phyloP scores from a whole-genome alignment of 2,888 invertebrate species.

The Maniola hyperantus region DNA sequence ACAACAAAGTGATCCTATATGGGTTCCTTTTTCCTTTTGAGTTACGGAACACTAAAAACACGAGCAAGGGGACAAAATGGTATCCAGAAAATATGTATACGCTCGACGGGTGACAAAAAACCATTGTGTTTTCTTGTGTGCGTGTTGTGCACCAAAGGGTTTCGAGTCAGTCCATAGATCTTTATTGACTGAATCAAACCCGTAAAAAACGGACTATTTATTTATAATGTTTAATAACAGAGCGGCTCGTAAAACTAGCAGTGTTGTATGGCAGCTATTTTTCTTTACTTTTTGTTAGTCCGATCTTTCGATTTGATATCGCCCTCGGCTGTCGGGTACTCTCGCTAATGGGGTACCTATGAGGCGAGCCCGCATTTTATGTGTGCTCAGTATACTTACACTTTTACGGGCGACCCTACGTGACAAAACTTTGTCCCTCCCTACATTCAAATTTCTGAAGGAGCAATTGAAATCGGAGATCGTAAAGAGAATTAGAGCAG shows the following conservation, averaged over 20 bases:
- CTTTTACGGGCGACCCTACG: slow-evolving; percentile 71
- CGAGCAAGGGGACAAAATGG: slow-evolving; percentile 72
- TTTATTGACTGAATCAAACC: slow-evolving; percentile 65
- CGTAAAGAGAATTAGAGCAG: slow-evolving; percentile 82
- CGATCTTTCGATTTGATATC: slow-evolving; percentile 77
- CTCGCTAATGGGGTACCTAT: slow-evolving; percentile 80
- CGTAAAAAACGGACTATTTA: slow-evolving; percentile 72
- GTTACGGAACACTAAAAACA: no score
- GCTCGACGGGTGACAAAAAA: slow-evolving; percentile 64
- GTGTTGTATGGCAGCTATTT: slow-evolving; percentile 52
- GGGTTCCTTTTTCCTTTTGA: no score
- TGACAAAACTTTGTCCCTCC: slow-evolving; percentile 82
- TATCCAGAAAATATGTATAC: slow-evolving; percentile 59
- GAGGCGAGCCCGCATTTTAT: slow-evolving; percentile 78
- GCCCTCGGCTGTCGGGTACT: slow-evolving; percentile 71
- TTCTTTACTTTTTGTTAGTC: slow-evolving; percentile 74
- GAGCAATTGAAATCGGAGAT: slow-evolving; percentile 83
- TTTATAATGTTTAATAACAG: slow-evolving; percentile 80
- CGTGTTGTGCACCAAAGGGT: slow-evolving; percentile 70
- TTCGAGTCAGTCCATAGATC: slow-evolving; percentile 60
- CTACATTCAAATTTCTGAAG: slow-evolving; percentile 82
- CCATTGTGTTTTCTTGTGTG: slow-evolving; percentile 60
- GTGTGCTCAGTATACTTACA: slow-evolving; percentile 67
- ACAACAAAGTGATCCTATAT: no score
- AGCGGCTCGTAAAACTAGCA: slow-evolving; percentile 75